Evolutionary conservation across 2,888 invertebrate species (phyloP).

Genomic region (Minunthozetes semirufus): DNA sequence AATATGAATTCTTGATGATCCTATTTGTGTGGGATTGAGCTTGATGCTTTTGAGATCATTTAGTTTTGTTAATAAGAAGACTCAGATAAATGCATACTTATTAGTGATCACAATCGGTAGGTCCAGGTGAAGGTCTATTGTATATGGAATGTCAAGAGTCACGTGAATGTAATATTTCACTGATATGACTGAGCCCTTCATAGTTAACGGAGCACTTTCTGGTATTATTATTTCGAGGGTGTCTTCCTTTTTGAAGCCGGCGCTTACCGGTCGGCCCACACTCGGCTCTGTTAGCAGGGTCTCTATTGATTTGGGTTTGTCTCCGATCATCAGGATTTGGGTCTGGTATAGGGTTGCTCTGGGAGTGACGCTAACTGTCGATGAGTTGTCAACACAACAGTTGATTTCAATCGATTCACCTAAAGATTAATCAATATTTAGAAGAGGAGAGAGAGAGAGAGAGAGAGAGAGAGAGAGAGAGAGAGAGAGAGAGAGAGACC

Average conservation of each 20-base stretch:
- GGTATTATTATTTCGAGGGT: constrained; percentile 11
- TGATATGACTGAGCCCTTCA: constrained; percentile 31
- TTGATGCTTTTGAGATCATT: too few relatives aligned
- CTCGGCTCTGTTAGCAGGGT: constrained; percentile 25
- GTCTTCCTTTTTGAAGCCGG: constrained; percentile 13
- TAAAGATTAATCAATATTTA: background rate
- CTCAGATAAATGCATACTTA: constrained; percentile 23
- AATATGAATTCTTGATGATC: too few relatives aligned
- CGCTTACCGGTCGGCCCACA: constrained; percentile 1
- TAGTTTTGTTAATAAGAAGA: background rate
- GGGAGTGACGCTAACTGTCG: constrained; percentile 33
- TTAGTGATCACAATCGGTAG: constrained; percentile 34
- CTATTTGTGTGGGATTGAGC: too few relatives aligned
- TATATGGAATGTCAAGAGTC: constrained; percentile 34
- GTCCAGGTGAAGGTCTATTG: constrained; percentile 34
- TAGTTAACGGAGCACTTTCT: constrained; percentile 16
- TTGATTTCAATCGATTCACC: constrained; percentile 28
- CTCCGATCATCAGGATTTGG: constrained; percentile 34
- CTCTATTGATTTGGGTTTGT: constrained; percentile 35
- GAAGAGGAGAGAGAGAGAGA: background rate
- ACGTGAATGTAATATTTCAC: constrained; percentile 35
- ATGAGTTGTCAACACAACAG: constrained; percentile 30
- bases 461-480: too few relatives aligned
- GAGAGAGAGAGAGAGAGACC: too few relatives aligned
- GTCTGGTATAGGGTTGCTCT: constrained; percentile 34